These are phyloP conservation scores for Zaprionus davidi DNA, from an alignment of 1,140 invertebrate species.

Conservation along the genomic window DNA sequence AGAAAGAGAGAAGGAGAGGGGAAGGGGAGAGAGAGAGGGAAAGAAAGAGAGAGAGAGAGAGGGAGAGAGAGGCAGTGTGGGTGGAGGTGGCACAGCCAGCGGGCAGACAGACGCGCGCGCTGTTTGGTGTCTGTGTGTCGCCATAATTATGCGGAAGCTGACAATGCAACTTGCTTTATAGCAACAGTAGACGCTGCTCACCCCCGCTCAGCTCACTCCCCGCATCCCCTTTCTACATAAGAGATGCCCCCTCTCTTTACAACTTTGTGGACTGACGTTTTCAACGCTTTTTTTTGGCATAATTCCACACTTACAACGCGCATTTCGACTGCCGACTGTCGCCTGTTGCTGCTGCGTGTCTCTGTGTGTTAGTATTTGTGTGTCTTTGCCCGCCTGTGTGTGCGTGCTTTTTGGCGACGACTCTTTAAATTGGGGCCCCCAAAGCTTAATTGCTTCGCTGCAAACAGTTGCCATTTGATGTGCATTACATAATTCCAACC, in stretches of 20 bases:
- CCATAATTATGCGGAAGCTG: slow-evolving; percentile 82
- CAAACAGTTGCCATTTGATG: slow-evolving; percentile 45
- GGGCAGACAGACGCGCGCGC: slow-evolving; percentile 19
- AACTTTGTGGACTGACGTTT: slow-evolving; percentile 19
- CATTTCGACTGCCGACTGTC: not conserved
- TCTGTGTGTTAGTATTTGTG: not conserved
- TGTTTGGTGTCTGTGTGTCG: slow-evolving; percentile 59
- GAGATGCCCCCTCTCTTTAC: not conserved
- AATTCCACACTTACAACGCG: slow-evolving; percentile 44
- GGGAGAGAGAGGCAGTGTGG: not conserved
- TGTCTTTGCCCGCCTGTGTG: not conserved
- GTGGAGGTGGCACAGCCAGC: not conserved
- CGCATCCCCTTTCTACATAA: too few species aligned
- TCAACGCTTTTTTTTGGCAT: slow-evolving; percentile 52
- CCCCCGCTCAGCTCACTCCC: not conserved
- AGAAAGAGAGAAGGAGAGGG: not conserved
- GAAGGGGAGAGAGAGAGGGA: not conserved
- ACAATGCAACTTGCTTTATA: slow-evolving; percentile 77
- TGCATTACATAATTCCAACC: slow-evolving; percentile 40
- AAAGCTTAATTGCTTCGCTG: slow-evolving; percentile 41
- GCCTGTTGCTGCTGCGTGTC: not conserved
- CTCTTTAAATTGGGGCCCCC: slow-evolving; percentile 41
- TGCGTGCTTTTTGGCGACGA: slow-evolving; percentile 44
- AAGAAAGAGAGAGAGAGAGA: not conserved
- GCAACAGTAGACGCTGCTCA: not conserved